phyloP scores from a whole-genome alignment of 1,140 invertebrate genomes.

The Contarinia nasturtii region DNA sequence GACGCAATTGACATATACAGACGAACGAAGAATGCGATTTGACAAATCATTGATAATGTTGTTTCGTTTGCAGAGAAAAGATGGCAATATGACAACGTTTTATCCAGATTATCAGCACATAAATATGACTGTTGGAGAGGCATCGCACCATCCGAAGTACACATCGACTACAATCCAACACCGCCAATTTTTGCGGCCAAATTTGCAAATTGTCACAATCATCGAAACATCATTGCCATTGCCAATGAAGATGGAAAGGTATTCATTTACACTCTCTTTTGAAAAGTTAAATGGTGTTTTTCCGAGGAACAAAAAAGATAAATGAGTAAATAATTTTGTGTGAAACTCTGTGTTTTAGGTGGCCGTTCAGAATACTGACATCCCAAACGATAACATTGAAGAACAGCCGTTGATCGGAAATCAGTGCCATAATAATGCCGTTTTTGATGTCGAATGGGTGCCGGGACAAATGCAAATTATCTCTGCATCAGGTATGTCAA shows the following conservation, averaged over 20 bases:
- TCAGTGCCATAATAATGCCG: conserved; percentile 65
- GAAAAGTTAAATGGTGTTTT: background rate
- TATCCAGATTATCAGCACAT: conserved; percentile 16
- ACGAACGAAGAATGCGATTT: too few relatives aligned
- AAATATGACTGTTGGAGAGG: conserved; percentile 31
- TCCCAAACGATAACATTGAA: conserved; percentile 13
- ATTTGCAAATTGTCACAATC: conserved; percentile 34
- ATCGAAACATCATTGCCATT: conserved; percentile 50
- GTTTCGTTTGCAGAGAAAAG: conserved; percentile 10
- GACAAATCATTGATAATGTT: too few relatives aligned
- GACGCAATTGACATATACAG: too few relatives aligned
- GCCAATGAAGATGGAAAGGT: conserved; percentile 71
- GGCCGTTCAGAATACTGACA: conserved; percentile 21
- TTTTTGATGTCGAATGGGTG: conserved; percentile 77
- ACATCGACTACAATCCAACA: conserved; percentile 27
- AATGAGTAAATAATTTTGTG: background rate
- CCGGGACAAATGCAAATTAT: conserved; percentile 51
- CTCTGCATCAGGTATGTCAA: conserved; percentile 40
- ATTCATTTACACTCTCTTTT: too few relatives aligned
- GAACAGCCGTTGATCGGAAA: conserved; percentile 26
- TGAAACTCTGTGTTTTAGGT: conserved; percentile 8
- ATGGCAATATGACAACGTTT: conserved; percentile 16
- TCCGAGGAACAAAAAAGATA: background rate
- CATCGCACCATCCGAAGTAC: conserved; percentile 22
- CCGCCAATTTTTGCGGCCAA: conserved; percentile 44